A percentile compares a stretch with the other conserved stretches of the same genome.
These are phyloP conservation scores for Lymantria monacha DNA, from an alignment of 2,888 invertebrate genomes.

Conservation along the genomic window DNA sequence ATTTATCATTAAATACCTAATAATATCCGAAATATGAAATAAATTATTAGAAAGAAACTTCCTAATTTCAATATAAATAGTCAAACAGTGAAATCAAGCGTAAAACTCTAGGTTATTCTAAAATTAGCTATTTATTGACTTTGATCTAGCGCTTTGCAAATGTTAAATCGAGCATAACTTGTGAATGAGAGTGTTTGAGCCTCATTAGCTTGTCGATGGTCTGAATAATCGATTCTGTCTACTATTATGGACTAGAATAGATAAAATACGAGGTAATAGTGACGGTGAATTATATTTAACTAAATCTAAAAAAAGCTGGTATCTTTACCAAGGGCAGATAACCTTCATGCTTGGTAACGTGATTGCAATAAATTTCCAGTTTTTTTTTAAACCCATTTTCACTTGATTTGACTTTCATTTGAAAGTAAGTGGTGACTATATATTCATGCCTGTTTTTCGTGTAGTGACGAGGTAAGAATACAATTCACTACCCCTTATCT, in stretches of 20 bases:
- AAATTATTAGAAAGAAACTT: not conserved
- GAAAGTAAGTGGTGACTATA: no score
- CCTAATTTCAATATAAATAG: not conserved
- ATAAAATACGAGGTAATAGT: not conserved
- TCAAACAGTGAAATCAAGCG: slow-evolving; percentile 8
- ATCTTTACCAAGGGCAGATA: no score
- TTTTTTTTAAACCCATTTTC: no score
- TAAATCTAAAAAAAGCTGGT: no score
- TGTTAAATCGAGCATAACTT: not conserved
- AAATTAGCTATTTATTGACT: slow-evolving; percentile 2
- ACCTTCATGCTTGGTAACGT: no score
- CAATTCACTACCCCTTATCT: no score
- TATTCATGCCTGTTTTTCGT: no score
- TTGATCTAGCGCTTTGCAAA: not conserved
- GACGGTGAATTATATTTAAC: not conserved
- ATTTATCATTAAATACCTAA: no score
- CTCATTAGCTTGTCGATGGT: not conserved
- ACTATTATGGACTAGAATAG: not conserved
- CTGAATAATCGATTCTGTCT: not conserved
- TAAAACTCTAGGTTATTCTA: not conserved
- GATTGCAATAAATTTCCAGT: no score
- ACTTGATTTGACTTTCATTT: no score
- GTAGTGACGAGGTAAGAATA: no score
- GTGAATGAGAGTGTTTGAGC: not conserved
- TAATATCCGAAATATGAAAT: no score